These are phyloP conservation scores for Rhaphigaster nebulosa DNA, from an alignment of 2,888 invertebrate genomes.

Conservation along the genomic window DNA sequence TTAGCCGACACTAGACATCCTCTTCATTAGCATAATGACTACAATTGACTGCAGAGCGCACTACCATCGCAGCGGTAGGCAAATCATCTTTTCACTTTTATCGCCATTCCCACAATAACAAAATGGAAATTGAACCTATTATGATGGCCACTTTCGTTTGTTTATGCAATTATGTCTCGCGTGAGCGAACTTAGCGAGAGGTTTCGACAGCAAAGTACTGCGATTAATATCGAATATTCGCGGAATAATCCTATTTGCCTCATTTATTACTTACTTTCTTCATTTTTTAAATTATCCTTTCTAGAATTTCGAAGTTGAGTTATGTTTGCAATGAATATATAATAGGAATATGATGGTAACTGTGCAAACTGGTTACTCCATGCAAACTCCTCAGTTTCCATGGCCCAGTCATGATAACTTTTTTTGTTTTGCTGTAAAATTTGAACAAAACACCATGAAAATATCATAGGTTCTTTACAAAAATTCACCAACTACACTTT, in stretches of 20 bases:
- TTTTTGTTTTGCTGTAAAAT: too few relatives aligned
- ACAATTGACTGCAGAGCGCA: not conserved
- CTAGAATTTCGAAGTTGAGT: not conserved
- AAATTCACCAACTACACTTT: too few relatives aligned
- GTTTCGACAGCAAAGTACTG: not conserved
- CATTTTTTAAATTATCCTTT: too few relatives aligned
- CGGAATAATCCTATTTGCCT: not conserved
- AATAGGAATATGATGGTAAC: too few relatives aligned
- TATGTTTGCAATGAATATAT: too few relatives aligned
- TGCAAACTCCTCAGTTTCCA: too few relatives aligned
- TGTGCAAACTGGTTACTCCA: too few relatives aligned
- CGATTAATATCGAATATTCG: not conserved
- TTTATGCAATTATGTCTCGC: slow-evolving; percentile 24
- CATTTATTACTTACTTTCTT: not conserved
- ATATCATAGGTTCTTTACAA: too few relatives aligned
- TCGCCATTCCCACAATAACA: slow-evolving; percentile 42
- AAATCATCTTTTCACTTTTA: slow-evolving; percentile 42
- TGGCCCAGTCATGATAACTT: too few relatives aligned
- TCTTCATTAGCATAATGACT: not conserved
- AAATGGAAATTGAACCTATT: slow-evolving; percentile 5
- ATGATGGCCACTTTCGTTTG: slow-evolving; percentile 28
- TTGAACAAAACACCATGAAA: too few relatives aligned
- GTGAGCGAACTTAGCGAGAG: not conserved
- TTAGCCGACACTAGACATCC: not conserved
- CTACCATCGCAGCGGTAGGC: not conserved